Percentiles rank a stretch among this genome's conserved stretches.
Evolutionary conservation across 2,888 invertebrate genomes (phyloP).

Genomic region (Resseliella maxima): DNA sequence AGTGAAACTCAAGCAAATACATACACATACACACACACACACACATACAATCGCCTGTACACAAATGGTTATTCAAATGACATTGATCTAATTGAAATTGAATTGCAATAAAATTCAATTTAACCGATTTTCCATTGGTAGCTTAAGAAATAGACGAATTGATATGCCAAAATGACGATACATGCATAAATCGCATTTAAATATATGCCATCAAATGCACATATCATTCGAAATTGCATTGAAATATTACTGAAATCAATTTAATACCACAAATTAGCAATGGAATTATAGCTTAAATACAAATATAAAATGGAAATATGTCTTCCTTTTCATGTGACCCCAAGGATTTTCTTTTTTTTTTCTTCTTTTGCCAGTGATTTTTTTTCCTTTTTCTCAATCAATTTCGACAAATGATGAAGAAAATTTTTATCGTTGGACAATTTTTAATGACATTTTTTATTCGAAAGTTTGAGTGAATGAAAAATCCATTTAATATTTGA

Average conservation of each 20-base stretch:
- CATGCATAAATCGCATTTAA: conserved; percentile 34
- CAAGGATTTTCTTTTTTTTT: too few species aligned
- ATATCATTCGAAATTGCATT: not conserved
- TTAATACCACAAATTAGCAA: not conserved
- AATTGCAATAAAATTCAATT: conserved; percentile 54
- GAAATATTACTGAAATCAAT: not conserved
- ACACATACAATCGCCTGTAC: not conserved
- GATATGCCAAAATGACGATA: not conserved
- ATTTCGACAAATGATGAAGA: too few species aligned
- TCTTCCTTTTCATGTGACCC: too few species aligned
- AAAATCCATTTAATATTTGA: too few species aligned
- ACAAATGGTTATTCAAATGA: conserved; percentile 51
- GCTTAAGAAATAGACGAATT: not conserved
- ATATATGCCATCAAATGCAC: conserved; percentile 32
- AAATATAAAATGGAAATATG: not conserved
- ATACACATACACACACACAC: not conserved
- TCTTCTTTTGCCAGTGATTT: too few species aligned
- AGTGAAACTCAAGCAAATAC: not conserved
- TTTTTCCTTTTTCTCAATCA: too few species aligned
- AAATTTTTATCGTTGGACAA: too few species aligned
- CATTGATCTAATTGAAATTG: conserved; percentile 54
- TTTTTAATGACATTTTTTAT: too few species aligned
- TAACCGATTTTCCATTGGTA: conserved; percentile 15
- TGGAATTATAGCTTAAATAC: not conserved
- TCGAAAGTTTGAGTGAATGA: too few species aligned